Percentiles rank a stretch among this genome's conserved stretches.
These are phyloP conservation scores for Odontocolon sp. DNA, from an alignment of 2,888 invertebrate genomes.

Conservation along the genomic window DNA sequence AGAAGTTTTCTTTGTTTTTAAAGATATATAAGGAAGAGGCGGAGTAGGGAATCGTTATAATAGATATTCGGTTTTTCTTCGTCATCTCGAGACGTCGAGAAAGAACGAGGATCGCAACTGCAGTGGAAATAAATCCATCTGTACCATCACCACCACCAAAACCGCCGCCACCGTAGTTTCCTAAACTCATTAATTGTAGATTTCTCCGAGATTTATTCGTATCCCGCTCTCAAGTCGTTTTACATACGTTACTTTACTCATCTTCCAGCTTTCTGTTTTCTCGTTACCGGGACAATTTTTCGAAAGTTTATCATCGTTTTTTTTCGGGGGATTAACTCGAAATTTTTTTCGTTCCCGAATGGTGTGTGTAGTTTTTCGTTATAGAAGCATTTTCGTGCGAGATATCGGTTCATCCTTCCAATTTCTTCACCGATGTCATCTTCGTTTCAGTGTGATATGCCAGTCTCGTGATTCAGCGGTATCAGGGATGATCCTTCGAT, in stretches of 20 bases:
- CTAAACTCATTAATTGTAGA: background rate
- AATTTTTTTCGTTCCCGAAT: conserved; percentile 29
- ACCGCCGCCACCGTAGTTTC: conserved; percentile 23
- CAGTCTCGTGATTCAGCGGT: background rate
- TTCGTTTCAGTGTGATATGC: conserved; percentile 28
- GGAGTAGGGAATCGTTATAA: conserved; percentile 28
- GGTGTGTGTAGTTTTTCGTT: conserved; percentile 50
- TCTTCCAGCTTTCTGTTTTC: conserved; percentile 45
- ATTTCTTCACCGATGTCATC: background rate
- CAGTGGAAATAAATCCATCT: conserved; percentile 27
- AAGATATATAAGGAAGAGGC: conserved; percentile 35
- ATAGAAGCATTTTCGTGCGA: conserved; percentile 68
- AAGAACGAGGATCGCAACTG: conserved; percentile 59
- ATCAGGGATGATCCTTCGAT: background rate
- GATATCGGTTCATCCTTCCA: conserved; percentile 10
- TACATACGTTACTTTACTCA: conserved; percentile 29
- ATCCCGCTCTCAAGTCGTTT: conserved; percentile 10
- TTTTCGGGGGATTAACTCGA: background rate
- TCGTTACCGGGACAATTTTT: conserved; percentile 18
- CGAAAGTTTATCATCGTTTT: background rate
- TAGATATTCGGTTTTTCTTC: conserved; percentile 3
- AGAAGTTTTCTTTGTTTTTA: conserved; percentile 27
- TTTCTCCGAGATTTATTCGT: conserved; percentile 3
- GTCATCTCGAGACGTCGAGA: conserved; percentile 53
- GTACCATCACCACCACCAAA: conserved; percentile 5